phyloP scores from a whole-genome alignment of 2,797 vertebrate species.

The Eremophila alpestris region DNA sequence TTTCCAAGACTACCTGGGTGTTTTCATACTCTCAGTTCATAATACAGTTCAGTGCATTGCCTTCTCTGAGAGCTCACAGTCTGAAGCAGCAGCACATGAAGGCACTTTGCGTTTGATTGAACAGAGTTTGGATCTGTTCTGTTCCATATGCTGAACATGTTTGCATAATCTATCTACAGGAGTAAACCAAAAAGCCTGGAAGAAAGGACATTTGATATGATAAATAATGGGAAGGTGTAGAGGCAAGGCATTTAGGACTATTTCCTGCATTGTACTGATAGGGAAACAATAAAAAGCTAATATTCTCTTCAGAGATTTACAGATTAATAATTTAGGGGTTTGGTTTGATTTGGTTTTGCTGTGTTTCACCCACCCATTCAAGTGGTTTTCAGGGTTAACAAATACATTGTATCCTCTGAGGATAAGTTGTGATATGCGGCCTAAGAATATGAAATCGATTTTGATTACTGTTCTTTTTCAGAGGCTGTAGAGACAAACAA shows the following conservation, averaged over 20 bases:
- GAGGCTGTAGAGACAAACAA: not conserved
- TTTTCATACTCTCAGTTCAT: not conserved
- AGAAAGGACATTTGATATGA: not conserved
- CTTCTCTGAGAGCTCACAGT: not conserved
- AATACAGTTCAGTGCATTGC: not conserved
- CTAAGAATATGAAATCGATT: not conserved
- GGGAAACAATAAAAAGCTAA: slow-evolving; percentile 39
- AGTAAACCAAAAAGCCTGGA: not conserved
- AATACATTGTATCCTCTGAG: not conserved
- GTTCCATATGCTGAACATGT: not conserved
- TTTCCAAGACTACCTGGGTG: not conserved
- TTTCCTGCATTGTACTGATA: slow-evolving; percentile 30
- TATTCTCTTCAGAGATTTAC: not conserved
- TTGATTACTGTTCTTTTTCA: not conserved
- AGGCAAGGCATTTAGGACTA: not conserved
- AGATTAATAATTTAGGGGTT: not conserved
- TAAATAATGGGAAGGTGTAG: slow-evolving; percentile 30
- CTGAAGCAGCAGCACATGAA: not conserved
- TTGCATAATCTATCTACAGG: not conserved
- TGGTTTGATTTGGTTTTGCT: not conserved
- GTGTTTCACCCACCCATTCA: not conserved
- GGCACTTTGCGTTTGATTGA: not conserved
- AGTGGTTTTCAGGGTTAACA: not conserved
- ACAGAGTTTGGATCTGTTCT: not conserved
- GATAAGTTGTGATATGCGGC: not conserved